Conservation (phyloP, 2,888 invertebrate genomes). For the Tinea trinotella region DNA sequence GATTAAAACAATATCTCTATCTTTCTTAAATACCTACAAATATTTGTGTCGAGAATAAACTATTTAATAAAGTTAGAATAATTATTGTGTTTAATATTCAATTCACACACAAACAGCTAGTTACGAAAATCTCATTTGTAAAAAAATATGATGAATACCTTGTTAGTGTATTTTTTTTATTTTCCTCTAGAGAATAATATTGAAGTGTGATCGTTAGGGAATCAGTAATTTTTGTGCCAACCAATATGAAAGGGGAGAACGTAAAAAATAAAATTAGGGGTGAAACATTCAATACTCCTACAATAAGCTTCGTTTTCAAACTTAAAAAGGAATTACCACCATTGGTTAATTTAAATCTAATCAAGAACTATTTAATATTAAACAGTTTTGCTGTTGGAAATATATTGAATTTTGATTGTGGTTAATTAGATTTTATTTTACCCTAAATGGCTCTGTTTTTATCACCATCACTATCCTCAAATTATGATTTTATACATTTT, state of each 20-base stretch:
- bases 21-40: too few relatives aligned
- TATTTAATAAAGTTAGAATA: too few relatives aligned
- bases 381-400: not conserved
- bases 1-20: too few relatives aligned
- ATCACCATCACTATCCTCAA: not conserved
- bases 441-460: conserved; percentile 12
- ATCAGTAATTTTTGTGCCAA: conserved; percentile 7
- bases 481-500: not conserved
- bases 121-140: not conserved
- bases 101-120: not conserved
- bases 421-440: conserved; percentile 1
- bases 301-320: conserved; percentile 8
- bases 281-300: conserved; percentile 1
- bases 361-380: not conserved
- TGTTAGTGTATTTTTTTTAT: conserved; percentile 46
- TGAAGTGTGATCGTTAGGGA: conserved; percentile 38
- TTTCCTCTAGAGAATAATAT: conserved; percentile 42
- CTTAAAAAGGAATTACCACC: conserved; percentile 1
- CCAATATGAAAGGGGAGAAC: conserved; percentile 14
- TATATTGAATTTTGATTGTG: not conserved
- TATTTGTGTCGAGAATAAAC: too few relatives aligned
- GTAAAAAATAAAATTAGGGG: not conserved
- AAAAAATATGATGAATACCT: conserved; percentile 53
- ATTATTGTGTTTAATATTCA: not conserved
- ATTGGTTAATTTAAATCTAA: not conserved